A percentile compares a stretch with the other conserved stretches of the same genome.
These are phyloP conservation scores for Chaetodon trifascialis DNA, from an alignment of 2,113 vertebrate species.

Conservation along the genomic window DNA sequence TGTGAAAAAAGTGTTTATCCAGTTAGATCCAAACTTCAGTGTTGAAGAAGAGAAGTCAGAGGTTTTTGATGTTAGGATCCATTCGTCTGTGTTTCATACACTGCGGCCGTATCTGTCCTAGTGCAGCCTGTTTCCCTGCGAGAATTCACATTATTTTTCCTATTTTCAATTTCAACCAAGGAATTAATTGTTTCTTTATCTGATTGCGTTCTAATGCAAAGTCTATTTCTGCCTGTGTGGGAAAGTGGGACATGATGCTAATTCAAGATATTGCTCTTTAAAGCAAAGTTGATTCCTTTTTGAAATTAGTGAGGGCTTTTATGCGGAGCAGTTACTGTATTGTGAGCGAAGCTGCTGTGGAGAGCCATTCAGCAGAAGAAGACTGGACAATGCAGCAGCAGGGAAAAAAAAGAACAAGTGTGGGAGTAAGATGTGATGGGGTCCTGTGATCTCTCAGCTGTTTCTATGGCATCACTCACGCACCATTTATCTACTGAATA, in stretches of 20 bases:
- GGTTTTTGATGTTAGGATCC: constrained; percentile 8
- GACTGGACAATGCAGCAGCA: constrained; percentile 53
- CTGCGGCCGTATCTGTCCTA: not conserved
- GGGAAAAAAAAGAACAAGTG: constrained; percentile 15
- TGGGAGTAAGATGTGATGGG: constrained; percentile 60
- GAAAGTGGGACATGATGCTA: constrained; percentile 61
- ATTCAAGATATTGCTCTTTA: constrained; percentile 53
- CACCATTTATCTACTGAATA: constrained; percentile 58
- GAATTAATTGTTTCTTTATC: constrained; percentile 66
- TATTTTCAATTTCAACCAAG: constrained; percentile 48
- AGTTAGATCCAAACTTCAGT: constrained; percentile 15
- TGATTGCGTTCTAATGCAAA: constrained; percentile 49
- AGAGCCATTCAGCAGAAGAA: constrained; percentile 8
- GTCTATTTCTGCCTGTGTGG: constrained; percentile 53
- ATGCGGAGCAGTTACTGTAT: not conserved
- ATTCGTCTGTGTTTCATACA: constrained; percentile 28
- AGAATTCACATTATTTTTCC: constrained; percentile 31
- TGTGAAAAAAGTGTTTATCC: not conserved
- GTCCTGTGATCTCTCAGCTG: constrained; percentile 65
- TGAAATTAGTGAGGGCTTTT: constrained; percentile 6
- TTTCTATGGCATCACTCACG: constrained; percentile 70
- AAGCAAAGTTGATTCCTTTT: constrained; percentile 32
- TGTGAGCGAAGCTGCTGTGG: constrained; percentile 33
- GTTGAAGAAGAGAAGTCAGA: not conserved
- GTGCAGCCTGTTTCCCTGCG: constrained; percentile 14